phyloP scores from a whole-genome alignment of 2,113 vertebrate genomes.

The Sciurus niger region DNA sequence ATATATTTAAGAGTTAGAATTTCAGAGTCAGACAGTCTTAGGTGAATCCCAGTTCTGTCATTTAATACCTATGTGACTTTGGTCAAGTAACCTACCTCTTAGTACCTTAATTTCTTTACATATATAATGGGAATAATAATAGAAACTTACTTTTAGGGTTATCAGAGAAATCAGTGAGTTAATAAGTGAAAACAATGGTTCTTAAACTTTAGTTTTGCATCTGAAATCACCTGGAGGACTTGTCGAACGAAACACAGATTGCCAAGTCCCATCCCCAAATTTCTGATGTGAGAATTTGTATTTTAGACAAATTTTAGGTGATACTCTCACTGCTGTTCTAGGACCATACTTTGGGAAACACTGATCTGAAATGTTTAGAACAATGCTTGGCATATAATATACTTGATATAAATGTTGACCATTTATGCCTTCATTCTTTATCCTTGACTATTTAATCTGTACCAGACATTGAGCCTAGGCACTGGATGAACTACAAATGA shows the following conservation, averaged over 20 bases:
- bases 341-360: not conserved
- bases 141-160: not conserved
- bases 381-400: not conserved
- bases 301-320: constrained; percentile 36
- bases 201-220: not conserved
- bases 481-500: constrained; percentile 20
- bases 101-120: constrained; percentile 10
- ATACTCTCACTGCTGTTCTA: constrained; percentile 17
- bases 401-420: not conserved
- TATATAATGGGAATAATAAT: constrained; percentile 25
- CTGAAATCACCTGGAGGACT: not conserved
- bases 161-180: constrained; percentile 8
- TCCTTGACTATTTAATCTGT: not conserved
- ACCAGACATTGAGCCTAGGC: not conserved
- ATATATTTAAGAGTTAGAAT: not conserved
- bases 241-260: constrained; percentile 37
- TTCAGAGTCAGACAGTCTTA: not conserved
- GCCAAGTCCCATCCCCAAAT: not conserved
- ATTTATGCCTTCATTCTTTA: not conserved
- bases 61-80: not conserved
- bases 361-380: constrained; percentile 22
- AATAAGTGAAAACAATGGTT: constrained; percentile 2
- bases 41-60: constrained; percentile 34
- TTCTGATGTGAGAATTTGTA: constrained; percentile 37
- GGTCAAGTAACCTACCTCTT: constrained; percentile 11